Conservation (phyloP, 2,113 vertebrate species). For the Excalfactoria chinensis region DNA sequence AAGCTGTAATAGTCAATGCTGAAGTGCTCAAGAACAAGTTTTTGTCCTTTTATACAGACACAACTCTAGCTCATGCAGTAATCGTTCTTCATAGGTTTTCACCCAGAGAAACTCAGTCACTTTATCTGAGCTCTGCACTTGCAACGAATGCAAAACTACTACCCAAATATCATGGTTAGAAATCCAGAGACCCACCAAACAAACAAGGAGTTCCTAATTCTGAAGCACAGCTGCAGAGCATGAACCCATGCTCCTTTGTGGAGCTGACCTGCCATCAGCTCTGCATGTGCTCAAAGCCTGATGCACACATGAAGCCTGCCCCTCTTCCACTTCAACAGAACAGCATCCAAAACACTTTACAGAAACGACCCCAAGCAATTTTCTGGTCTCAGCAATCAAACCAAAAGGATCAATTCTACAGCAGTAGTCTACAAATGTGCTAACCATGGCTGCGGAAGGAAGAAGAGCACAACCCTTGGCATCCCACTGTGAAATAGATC, state of each 20-base stretch:
- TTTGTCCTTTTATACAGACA: not conserved
- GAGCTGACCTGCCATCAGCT: not conserved
- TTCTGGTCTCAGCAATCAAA: not conserved
- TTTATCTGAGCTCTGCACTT: not conserved
- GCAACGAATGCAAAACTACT: not conserved
- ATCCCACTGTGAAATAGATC: not conserved
- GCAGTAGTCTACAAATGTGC: not conserved
- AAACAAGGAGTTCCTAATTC: not conserved
- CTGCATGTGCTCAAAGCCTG: accelerated
- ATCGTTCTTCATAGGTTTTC: not conserved
- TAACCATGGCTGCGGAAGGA: accelerated
- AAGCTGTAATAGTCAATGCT: not conserved
- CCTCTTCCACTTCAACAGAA: not conserved
- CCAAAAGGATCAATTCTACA: not conserved
- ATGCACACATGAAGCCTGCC: accelerated
- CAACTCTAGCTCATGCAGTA: accelerated
- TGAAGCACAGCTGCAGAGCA: accelerated
- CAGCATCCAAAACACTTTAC: not conserved
- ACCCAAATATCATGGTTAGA: not conserved
- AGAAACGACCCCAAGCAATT: not conserved
- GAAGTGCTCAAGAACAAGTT: not conserved
- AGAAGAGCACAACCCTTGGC: not conserved
- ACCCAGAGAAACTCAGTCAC: not conserved
- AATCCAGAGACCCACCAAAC: not conserved
- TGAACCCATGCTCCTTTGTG: accelerated